Base-by-base conservation (phyloP, 1,140 invertebrate genomes). In the Procambarus virginalis region DNA sequence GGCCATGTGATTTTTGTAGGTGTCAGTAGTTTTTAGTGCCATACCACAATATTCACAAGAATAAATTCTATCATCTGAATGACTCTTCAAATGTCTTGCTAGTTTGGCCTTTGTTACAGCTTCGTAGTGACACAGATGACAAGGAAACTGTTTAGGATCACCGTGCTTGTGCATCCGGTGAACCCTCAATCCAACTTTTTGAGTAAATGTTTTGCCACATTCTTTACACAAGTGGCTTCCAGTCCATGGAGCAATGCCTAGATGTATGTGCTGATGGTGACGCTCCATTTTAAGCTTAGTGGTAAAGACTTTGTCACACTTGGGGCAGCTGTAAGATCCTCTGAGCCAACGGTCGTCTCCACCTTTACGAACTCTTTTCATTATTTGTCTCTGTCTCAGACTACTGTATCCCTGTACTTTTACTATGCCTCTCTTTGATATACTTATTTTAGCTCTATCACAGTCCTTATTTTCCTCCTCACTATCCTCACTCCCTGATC, bases 101-200 rank as follows among this genome's bases (percentile, higher is more conserved):
- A 89, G 75, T 45, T 89, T 89, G 51, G 81, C 81, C 58, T 89
- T 89, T 10, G 88, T 89, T 14, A 77, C 80, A 17, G 34, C 82
- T 34, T 60, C 17, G 51, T 70, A 89, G 12, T 34, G 75, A 68
- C 88, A 89, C 0, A 84, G 51, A 45, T 46, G 9, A 51, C 88
- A 89, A 6, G 49, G 80, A 34, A 84, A 89, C 58, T 55, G 81
- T 55, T 89, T 89, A 9, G 88, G 88, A 20, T 89, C 88, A 14
- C 88, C 88, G 55, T 89, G 88, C 76, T 89, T 89, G 75, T 89
- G 82, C 73, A 89, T 89, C 20, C 88, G 75, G 60, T 89, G 88
- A 45, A 89, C 88, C 12, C 60, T 76, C 34, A 89, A 58, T 2
- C 88, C 88, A 58, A 89, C 73, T 51, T 89, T 89, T 60, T 89